Percentiles rank a stretch among this genome's conserved stretches.
Evolutionary conservation across 2,888 invertebrate genomes (phyloP).

Genomic region (Lycia hirtaria): DNA sequence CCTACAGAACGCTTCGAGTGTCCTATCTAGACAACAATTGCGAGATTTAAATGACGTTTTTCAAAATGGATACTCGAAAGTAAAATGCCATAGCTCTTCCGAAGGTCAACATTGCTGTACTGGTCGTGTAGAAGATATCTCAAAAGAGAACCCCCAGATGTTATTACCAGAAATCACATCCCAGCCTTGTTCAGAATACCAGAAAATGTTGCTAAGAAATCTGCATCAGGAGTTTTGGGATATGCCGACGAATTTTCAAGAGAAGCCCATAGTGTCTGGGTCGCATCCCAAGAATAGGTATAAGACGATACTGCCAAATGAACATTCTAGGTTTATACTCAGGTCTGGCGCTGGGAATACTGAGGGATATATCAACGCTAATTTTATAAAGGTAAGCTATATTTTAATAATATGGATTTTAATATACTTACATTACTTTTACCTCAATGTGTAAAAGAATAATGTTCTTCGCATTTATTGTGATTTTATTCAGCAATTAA

Average conservation of each 20-base stretch:
- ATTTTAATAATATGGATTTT: slow-evolving; percentile 21
- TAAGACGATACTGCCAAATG: slow-evolving; percentile 95
- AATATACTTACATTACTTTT: background rate
- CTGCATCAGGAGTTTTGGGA: slow-evolving; percentile 96
- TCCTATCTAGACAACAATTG: slow-evolving; percentile 86
- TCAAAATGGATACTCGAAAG: slow-evolving; percentile 82
- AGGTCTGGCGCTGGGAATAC: slow-evolving; percentile 76
- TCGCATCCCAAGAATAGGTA: slow-evolving; percentile 96
- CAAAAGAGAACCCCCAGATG: slow-evolving; percentile 71
- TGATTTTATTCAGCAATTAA: too few species aligned
- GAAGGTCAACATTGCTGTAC: slow-evolving; percentile 72
- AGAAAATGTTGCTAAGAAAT: slow-evolving; percentile 87
- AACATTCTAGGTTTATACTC: slow-evolving; percentile 93
- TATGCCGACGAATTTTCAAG: slow-evolving; percentile 95
- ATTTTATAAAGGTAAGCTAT: slow-evolving; percentile 92
- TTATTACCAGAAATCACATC: slow-evolving; percentile 65
- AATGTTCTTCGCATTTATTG: too few species aligned
- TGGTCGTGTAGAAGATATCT: slow-evolving; percentile 62
- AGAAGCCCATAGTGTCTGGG: slow-evolving; percentile 95
- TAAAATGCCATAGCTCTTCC: slow-evolving; percentile 63
- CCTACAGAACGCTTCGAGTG: slow-evolving; percentile 89
- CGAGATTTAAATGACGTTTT: slow-evolving; percentile 85
- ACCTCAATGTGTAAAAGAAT: too few species aligned
- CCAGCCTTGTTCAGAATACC: slow-evolving; percentile 85
- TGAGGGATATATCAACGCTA: slow-evolving; percentile 96